Evolutionary conservation across 2,113 vertebrate genomes (phyloP), one percentile per base, ranked within the genome.

Genomic region (Hippocampus mohnikei): DNA sequence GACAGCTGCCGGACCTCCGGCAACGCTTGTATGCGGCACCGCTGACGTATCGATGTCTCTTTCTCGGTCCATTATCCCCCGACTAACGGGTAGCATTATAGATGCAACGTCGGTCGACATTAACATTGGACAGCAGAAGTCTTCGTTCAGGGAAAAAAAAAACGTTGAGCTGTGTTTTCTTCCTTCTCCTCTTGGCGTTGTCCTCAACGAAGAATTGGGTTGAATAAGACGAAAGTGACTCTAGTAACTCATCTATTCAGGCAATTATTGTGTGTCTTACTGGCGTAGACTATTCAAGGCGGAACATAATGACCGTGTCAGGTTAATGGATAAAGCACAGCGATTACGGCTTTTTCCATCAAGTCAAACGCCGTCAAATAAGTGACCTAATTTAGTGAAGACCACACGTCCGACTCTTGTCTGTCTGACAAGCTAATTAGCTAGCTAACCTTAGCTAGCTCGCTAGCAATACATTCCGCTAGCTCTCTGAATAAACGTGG

Each of bases 31-130:
- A 6, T 72, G 88, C 16, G 87, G 65, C 84, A 85, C 90, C 71
- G 84, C 77, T n/a, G 83, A 72, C 21, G 87, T 69, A 41, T 91
- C 91, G 62, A 92, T 82, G 74, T 92, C 91, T 68, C 86, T 87
- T 33, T 92, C 91, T 71, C 77, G 81, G 76, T 92, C 91, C 90
- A 92, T 89, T 64, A 92, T 89, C 55, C 90, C 91, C 90, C 91
- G 91, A 82, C 72, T 90, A 80, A 91, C 89, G 88, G 91, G 91
- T 44, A 91, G 75, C 88, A 91, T 85, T 77, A 92, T 81, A 69
- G 91, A 88, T 74, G 90, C 89, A 78, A 92, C 90, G 89, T 93
- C 91, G 88, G 90, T 92, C 91, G 91, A 93, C 91, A 93, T 93
- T 91, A 92, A 91, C 91, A 91, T 88, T 69, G 89, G 90, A 89